These are phyloP conservation scores for Limnephilus auricula DNA, from an alignment of 2,888 invertebrate species.

Conservation along the genomic window DNA sequence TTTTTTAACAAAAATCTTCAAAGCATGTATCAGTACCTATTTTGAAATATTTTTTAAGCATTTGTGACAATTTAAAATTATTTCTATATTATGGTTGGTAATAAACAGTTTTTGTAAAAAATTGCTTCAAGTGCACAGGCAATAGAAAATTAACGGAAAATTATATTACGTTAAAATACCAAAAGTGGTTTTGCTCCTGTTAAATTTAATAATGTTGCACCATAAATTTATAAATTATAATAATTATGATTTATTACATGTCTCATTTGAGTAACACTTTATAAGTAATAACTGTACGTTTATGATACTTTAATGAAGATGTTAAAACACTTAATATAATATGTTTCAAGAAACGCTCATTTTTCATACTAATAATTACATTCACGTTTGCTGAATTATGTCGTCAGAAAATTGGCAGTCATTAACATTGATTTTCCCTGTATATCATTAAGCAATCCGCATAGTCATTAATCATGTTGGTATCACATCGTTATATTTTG, in stretches of 20 bases:
- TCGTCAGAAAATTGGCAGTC: slow-evolving; percentile 15
- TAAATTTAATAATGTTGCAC: too few species aligned
- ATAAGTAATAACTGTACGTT: background rate
- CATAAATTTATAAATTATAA: background rate
- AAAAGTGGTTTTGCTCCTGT: too few species aligned
- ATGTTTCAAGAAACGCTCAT: background rate
- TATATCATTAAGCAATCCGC: background rate
- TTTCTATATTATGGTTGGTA: too few species aligned
- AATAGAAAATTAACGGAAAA: too few species aligned
- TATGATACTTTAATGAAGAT: background rate
- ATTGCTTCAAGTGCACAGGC: too few species aligned
- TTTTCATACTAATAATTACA: background rate
- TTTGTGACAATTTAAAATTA: too few species aligned
- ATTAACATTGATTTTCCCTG: background rate
- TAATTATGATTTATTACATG: background rate
- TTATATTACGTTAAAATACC: too few species aligned
- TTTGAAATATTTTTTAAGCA: too few species aligned
- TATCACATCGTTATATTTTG: background rate
- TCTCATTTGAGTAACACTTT: background rate
- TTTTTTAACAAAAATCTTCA: too few species aligned
- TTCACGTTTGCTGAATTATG: background rate
- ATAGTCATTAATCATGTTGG: slow-evolving; percentile 16
- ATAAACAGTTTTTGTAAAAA: too few species aligned
- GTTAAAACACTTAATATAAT: background rate
- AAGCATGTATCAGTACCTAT: too few species aligned